Base-by-base conservation (phyloP, 2,888 invertebrate species). In the Chymomyza procnemis region DNA sequence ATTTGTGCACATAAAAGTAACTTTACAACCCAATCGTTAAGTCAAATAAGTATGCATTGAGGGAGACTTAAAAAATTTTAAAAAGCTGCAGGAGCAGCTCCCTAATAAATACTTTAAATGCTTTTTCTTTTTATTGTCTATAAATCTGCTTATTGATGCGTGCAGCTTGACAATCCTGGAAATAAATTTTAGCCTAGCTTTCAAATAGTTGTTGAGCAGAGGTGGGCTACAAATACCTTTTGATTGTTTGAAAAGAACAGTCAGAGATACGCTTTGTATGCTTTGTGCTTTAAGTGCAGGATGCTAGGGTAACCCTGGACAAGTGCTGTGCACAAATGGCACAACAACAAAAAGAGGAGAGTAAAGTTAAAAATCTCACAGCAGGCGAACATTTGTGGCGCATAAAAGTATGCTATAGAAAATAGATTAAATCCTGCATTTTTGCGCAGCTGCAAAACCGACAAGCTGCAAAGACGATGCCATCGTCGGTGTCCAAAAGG, bases 381-480 rank as follows among this genome's bases (percentile, higher is more conserved):
- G 66, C 58, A 58, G 57, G 50, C 50, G 59, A 56, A 61, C 63
- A 41, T 74, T 73, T 60, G 58, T 63, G 54, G 66, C 66, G 66
- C 78, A 59, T 66, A 63, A 74, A 79, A 81, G 79, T 75, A 73
- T 76, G 80, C 82, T 73, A 73, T 70, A 62, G 61, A 50, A 77
- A 69, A 57, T 48, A 57, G 75, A 71, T 69, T 66, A 56, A 71
- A 67, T 58, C 66, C 74, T 73, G 80, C 71, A 80, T 65, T 71
- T 72, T 73, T 66, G 73, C 75, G 76, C 74, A 76, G 69, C 71
- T 76, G 76, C 73, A 69, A 63, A 65, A 62, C 16, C 66, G 58
- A 70, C 41, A 19, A 46, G 46, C 26, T 16, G 55, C 55, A 21
- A 46, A 59, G 21, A 16, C 48, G 48, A 12, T 48, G n/a, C 6